These are phyloP conservation scores for Linurgus olivaceus DNA, from an alignment of 2,797 vertebrate genomes.

Conservation along the genomic window DNA sequence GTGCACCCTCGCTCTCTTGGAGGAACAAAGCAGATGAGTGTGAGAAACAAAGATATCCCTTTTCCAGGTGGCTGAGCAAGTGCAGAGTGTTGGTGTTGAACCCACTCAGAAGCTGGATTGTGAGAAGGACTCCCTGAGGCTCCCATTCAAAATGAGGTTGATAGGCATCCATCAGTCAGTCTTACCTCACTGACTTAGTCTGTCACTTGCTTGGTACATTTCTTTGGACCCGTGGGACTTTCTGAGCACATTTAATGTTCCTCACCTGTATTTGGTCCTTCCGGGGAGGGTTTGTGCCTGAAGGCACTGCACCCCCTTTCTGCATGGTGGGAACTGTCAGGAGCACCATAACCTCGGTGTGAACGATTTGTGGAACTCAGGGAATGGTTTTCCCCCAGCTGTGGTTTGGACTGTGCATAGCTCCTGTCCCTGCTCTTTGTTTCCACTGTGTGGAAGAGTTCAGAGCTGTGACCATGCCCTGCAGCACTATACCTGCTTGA, in stretches of 20 bases:
- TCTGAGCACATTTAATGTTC: background rate
- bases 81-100: background rate
- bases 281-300: rapidly evolving
- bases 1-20: background rate
- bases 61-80: background rate
- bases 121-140: background rate
- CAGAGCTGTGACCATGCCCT: background rate
- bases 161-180: background rate
- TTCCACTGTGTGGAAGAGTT: background rate
- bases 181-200: background rate
- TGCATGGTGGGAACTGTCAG: rapidly evolving
- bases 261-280: rapidly evolving
- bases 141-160: background rate
- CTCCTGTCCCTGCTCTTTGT: background rate
- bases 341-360: rapidly evolving
- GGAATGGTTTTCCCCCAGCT: background rate
- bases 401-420: background rate
- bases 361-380: background rate
- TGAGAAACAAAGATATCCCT: background rate
- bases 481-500: background rate
- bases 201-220: background rate
- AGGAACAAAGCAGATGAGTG: background rate
- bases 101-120: background rate
- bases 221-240: background rate
- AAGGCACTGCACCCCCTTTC: rapidly evolving